Conservation (phyloP, 2,113 vertebrate species). For the Thymallus thymallus region DNA sequence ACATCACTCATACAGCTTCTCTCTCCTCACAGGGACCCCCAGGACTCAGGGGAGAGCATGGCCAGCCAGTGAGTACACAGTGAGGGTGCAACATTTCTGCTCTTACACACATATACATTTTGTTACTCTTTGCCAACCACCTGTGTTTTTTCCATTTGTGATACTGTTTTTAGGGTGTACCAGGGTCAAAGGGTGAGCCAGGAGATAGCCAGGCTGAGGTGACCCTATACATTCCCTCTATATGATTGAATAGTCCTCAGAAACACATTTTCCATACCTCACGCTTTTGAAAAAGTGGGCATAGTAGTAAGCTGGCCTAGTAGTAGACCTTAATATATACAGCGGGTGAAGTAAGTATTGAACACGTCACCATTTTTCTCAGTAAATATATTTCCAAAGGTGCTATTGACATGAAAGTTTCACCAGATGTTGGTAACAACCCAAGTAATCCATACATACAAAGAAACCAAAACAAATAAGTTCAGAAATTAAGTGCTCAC, state of each 20-base stretch:
- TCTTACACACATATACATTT: background rate
- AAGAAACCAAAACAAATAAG: no score
- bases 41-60: constrained; percentile 72
- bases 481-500: no score
- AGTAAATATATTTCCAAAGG: no score
- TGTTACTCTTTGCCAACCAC: background rate
- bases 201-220: constrained; percentile 67
- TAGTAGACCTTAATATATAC: no score
- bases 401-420: no score
- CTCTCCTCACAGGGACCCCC: constrained; percentile 77
- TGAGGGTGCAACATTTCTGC: background rate
- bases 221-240: background rate
- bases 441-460: no score
- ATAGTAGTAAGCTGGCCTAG: no score
- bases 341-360: no score
- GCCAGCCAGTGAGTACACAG: constrained; percentile 74
- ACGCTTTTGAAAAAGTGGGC: no score
- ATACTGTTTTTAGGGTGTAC: constrained; percentile 65
- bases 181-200: constrained; percentile 80
- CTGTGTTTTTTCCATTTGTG: constrained; percentile 20
- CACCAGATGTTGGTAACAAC: no score
- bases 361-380: no score
- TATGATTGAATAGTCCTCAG: background rate
- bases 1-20: constrained; percentile 67
- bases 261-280: background rate